Base-by-base conservation (phyloP, 2,888 invertebrate genomes). In the Scaptomyza cyrtandrae region DNA sequence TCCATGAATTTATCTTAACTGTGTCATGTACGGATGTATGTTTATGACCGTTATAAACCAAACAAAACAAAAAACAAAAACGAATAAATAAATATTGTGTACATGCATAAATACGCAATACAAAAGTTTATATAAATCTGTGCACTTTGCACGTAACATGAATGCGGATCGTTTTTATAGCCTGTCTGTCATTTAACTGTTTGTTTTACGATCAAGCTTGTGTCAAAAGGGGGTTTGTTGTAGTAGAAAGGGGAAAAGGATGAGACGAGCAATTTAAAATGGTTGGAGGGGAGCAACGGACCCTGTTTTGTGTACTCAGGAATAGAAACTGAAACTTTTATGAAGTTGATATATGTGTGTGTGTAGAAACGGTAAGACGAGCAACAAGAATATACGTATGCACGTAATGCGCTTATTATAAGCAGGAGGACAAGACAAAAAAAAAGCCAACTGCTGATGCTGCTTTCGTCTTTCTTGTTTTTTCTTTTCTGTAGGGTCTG, bases 101-200 rank as follows among this genome's bases (percentile, higher is more conserved):
- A 27, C 16, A 19, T 14, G 16, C 16, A 54, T 31, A 44, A 46
- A 16, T 35, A 64, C 16, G 56, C 24, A 41, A 41, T 24, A 50
- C 6, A 6, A 41, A 41, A 41, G 35, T 31, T 37, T n/a, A 13
- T 46, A 41, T 52, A n/a, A 67, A 68, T 67, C 54, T 67, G 57
- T 75, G 75, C 75, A 76, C 74, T 75, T 74, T 74, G 74, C 74
- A 74, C 74, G 76, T 74, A 75, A 63, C 53, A 66, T 50, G 56
- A 67, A 53, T 37, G 29, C 45, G 48, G 58, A 49, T 56, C 62
- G 74, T 66, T 71, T 75, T 76, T 76, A 71, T 62, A 39, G 66
- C 62, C 35, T 44, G 65, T 66, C 71, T 50, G 77, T 63, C 75
- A 76, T 71, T 71, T 67, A 60, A 62, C 59, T 76, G 77, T 75